Percentiles rank a stretch among this genome's conserved stretches.
Conservation (phyloP, 2,797 vertebrate genomes). For the Helicolenus hilgendorfi region DNA sequence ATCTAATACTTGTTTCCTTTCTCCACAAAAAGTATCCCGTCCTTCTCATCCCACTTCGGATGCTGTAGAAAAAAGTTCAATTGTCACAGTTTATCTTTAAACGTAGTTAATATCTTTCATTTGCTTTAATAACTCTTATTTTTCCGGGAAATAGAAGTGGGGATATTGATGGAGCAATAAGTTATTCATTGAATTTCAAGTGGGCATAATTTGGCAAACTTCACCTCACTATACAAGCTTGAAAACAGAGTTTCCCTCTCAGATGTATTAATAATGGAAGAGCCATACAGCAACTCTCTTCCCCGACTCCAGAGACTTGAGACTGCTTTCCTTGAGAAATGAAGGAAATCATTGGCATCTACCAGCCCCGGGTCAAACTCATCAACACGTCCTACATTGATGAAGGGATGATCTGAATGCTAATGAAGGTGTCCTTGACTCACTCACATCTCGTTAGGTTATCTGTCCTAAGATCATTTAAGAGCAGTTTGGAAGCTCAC, state of each 20-base stretch:
- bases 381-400: conserved; percentile 75
- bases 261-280: conserved; percentile 85
- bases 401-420: conserved; percentile 72
- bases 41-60: background rate
- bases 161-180: conserved; percentile 61
- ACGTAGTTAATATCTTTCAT: conserved; percentile 19
- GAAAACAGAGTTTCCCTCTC: conserved; percentile 85
- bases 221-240: conserved; percentile 59
- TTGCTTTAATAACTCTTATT: conserved; percentile 13
- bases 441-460: conserved; percentile 50
- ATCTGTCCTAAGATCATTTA: conserved; percentile 60
- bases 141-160: background rate
- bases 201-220: conserved; percentile 71
- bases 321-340: conserved; percentile 75
- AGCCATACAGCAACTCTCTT: conserved; percentile 57
- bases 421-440: conserved; percentile 83
- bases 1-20: background rate
- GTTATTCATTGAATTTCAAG: conserved; percentile 80
- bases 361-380: conserved; percentile 83
- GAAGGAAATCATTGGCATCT: conserved; percentile 74
- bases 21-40: background rate
- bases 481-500: conserved; percentile 21
- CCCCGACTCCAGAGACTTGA: conserved; percentile 60
- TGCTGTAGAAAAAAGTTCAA: background rate
- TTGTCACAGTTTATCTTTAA: conserved; percentile 9